Percentiles rank a stretch among this genome's conserved stretches.
phyloP scores from a whole-genome alignment of 2,113 vertebrate genomes.

The Tetrao urogallus region DNA sequence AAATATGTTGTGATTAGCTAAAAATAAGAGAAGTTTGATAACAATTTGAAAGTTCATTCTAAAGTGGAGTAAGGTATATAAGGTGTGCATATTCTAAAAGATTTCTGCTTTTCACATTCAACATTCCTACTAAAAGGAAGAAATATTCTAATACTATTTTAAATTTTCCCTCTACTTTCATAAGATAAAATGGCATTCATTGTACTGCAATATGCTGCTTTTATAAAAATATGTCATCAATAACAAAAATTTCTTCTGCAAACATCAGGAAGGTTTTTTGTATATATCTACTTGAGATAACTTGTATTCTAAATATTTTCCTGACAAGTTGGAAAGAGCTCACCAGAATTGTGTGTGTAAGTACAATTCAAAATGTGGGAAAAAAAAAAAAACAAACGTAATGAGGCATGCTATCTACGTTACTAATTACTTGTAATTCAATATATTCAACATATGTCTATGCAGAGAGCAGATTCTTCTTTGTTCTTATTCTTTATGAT shows the following conservation, averaged over 20 bases:
- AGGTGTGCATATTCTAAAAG: background rate
- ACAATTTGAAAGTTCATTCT: background rate
- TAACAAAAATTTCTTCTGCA: background rate
- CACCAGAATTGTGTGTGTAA: background rate
- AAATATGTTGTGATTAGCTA: background rate
- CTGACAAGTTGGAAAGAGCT: background rate
- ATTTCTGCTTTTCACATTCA: background rate
- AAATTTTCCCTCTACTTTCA: background rate
- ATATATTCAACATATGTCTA: background rate
- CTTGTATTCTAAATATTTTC: background rate
- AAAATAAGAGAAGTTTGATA: background rate
- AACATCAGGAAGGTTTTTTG: constrained; percentile 25
- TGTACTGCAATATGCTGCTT: rapidly evolving
- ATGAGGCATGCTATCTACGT: background rate
- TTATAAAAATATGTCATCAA: constrained; percentile 21
- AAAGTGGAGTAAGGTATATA: background rate
- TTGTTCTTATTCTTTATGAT: background rate
- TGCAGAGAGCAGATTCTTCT: background rate
- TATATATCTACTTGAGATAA: background rate
- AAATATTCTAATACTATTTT: background rate
- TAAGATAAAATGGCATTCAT: background rate
- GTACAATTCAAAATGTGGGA: background rate
- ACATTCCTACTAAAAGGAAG: background rate
- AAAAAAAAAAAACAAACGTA: background rate
- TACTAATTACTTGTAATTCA: background rate